Base-by-base conservation (phyloP, 2,888 invertebrate genomes). In the Epirrhoe tristata region DNA sequence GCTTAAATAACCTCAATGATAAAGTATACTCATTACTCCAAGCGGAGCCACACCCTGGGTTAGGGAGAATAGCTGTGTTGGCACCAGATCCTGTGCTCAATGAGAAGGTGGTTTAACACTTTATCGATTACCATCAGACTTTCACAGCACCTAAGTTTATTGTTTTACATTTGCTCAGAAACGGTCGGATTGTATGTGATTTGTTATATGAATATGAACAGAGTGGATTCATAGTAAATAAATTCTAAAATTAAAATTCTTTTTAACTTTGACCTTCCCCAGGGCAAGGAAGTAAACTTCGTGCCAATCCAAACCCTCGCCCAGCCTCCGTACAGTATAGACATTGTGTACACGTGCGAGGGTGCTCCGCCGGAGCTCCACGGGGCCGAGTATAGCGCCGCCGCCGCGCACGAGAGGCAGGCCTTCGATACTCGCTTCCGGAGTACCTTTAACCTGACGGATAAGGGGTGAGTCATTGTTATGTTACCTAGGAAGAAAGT, bases 371-470 rank as follows among this genome's bases (percentile, higher is more conserved):
- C 81, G 73, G 94, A 83, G 72, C 89, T 82, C 80, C 94, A 94
- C 3, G 96, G 96, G 0, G 93, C 95, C 0, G 91, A 90, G 0
- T 98, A 96, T 75, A 95, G 96, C 0, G 91, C 89, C n/a, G 93
- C 94, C 0, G 81, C 98, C 59, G 87, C 94, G 8, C 90, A 94
- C 67, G 95, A 95, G 75, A 94, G 94, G 64, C 81, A 85, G 1
- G 84, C 92, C 0, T 99, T 99, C 80, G 95, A 97, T 59, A 88
- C 94, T 1, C 95, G 96, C 74, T 99, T 99, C 85, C 97, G 98
- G 75, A 89, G 95, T 6, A 96, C 95, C 5, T 99, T 99, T 84
- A 91, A 95, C 51, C 90, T 99, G 43, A 89, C 93, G 57, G 89
- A 94, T 6, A 98, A 97, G 82, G 97, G 97, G 89, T 96, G 81